A percentile compares a stretch with the other conserved stretches of the same genome.
Conservation (phyloP, 2,113 vertebrate genomes). For the Chionomys nivalis region DNA sequence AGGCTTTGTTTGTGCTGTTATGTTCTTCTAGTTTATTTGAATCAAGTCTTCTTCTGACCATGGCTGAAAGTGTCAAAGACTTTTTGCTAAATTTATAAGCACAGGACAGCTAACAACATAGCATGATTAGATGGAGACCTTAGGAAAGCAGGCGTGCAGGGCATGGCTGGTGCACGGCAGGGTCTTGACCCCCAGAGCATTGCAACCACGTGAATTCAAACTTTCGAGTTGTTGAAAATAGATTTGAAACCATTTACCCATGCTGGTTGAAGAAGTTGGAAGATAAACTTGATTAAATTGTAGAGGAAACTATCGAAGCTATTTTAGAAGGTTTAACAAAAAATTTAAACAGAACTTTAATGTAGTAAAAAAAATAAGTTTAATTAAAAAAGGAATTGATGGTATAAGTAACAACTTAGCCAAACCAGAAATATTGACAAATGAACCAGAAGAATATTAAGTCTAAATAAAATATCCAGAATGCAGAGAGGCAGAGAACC, state of each 20-base stretch:
- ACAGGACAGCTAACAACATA: neutral
- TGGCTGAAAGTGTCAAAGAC: neutral
- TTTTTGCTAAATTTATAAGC: neutral
- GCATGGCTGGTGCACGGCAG: neutral
- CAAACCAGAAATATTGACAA: neutral
- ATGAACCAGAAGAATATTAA: neutral
- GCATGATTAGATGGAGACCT: neutral
- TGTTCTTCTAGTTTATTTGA: neutral
- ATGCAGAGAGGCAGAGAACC: neutral
- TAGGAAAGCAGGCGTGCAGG: neutral
- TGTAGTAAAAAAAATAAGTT: neutral
- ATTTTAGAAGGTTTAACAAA: neutral
- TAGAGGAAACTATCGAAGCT: neutral
- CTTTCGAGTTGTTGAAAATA: neutral
- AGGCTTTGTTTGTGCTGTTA: neutral
- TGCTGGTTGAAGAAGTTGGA: neutral
- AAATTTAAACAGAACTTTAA: neutral
- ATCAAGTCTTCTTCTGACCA: neutral
- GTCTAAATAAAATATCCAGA: neutral
- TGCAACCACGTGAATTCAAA: neutral
- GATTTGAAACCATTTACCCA: neutral
- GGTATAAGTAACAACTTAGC: neutral
- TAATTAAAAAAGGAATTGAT: slow-evolving; percentile 8
- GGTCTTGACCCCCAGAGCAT: neutral
- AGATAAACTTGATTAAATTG: neutral